Conservation (phyloP, 1,140 invertebrate genomes). For the Polypedilum pembai region DNA sequence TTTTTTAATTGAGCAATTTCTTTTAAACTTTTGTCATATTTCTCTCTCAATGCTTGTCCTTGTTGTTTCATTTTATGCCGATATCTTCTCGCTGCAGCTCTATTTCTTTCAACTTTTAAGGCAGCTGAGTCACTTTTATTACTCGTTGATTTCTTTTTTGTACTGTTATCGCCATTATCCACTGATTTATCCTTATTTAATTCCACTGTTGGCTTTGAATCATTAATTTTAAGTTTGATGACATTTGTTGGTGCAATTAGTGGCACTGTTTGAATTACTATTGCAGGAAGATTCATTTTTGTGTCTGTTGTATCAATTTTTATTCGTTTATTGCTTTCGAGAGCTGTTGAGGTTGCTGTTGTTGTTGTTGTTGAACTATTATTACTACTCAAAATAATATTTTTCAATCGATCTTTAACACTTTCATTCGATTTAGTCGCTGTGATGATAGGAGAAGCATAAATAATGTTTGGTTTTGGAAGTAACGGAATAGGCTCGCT, state of each 20-base stretch:
- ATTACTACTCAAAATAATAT: background rate
- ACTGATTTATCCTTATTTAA: background rate
- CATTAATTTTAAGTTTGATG: background rate
- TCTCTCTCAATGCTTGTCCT: background rate
- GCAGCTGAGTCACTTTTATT: background rate
- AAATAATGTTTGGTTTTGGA: constrained; percentile 15
- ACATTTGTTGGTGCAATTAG: constrained; percentile 11
- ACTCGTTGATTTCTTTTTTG: background rate
- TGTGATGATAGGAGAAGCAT: background rate
- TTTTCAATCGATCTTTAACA: constrained; percentile 20
- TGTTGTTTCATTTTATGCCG: constrained; percentile 14
- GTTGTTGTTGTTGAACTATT: background rate
- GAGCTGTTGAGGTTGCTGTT: background rate
- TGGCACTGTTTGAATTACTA: background rate
- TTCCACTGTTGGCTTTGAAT: background rate
- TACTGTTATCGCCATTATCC: background rate
- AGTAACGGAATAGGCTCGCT: background rate
- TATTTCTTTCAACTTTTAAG: constrained; percentile 21
- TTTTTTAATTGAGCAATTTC: background rate
- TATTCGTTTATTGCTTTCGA: background rate
- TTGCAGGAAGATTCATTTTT: constrained; percentile 6
- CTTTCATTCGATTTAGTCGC: background rate
- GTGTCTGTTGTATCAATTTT: background rate
- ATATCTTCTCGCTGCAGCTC: background rate
- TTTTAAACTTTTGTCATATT: background rate